Percentiles rank a stretch among this genome's conserved stretches.
Conservation (phyloP, 1,140 invertebrate genomes). For the Drosophila burlai region DNA sequence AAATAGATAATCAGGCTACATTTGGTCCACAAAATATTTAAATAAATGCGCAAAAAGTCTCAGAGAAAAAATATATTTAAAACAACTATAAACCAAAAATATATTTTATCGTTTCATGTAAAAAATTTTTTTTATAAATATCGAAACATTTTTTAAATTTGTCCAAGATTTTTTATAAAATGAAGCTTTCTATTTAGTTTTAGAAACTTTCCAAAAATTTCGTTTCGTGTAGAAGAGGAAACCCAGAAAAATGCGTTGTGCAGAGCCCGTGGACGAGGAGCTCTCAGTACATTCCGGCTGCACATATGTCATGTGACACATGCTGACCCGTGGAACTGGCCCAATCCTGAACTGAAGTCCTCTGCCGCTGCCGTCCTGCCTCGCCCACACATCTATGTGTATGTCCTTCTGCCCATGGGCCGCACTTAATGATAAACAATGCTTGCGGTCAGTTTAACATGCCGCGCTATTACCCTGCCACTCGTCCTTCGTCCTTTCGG, state of each 20-base stretch:
- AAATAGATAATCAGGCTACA: not conserved
- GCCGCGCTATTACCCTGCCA: constrained; percentile 80
- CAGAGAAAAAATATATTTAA: too few relatives aligned
- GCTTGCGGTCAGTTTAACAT: constrained; percentile 84
- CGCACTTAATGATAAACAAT: constrained; percentile 83
- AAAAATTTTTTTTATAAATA: not conserved
- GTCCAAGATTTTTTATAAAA: not conserved
- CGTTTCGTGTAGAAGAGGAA: not conserved
- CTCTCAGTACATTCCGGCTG: constrained; percentile 42
- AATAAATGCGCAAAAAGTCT: not conserved
- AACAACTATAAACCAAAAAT: too few relatives aligned
- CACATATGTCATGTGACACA: constrained; percentile 78
- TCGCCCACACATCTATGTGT: constrained; percentile 8
- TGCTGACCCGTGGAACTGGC: constrained; percentile 52
- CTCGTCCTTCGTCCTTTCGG: constrained; percentile 14
- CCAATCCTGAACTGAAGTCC: constrained; percentile 18
- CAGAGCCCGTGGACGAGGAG: constrained; percentile 18
- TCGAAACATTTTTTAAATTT: not conserved
- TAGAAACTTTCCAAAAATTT: not conserved
- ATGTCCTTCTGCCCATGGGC: constrained; percentile 23
- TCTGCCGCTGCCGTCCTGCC: not conserved
- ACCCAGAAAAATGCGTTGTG: constrained; percentile 10
- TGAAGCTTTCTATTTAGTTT: not conserved
- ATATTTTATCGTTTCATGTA: too few relatives aligned
- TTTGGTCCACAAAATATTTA: not conserved